These are phyloP conservation scores for Drosophila rufa DNA, from an alignment of 1,140 invertebrate species.

Conservation along the genomic window DNA sequence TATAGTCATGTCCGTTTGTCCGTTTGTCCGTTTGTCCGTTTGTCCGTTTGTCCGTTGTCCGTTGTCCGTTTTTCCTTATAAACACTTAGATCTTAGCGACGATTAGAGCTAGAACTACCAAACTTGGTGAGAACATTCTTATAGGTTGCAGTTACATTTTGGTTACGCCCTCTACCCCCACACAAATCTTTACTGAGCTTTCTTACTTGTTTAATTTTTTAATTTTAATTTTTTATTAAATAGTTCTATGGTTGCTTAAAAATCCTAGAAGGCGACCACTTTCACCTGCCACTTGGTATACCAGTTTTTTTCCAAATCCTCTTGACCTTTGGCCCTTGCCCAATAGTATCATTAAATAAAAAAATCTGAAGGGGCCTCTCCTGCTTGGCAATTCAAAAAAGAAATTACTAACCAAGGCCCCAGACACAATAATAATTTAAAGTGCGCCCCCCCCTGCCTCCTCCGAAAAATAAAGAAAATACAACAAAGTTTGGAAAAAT, in stretches of 20 bases:
- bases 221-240: no score
- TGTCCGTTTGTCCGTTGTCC: no score
- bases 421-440: conserved; percentile 66
- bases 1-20: no score
- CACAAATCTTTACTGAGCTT: no score
- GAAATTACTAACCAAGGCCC: conserved; percentile 12
- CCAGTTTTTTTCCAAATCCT: no score
- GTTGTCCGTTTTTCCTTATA: no score
- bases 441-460: neutral
- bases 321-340: neutral
- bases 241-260: neutral
- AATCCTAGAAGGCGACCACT: no score
- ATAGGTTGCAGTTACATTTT: no score
- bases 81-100: neutral
- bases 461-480: conserved; percentile 1
- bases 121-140: neutral
- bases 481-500: conserved; percentile 11
- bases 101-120: neutral
- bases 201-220: no score
- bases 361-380: neutral
- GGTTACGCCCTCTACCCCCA: no score
- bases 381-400: neutral
- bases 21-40: no score
- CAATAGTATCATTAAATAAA: neutral
- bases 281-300: neutral